Evolutionary conservation across 2,888 invertebrate genomes (phyloP), one percentile per base, ranked within the genome.

Genomic region (Entomobrya multifasciata): DNA sequence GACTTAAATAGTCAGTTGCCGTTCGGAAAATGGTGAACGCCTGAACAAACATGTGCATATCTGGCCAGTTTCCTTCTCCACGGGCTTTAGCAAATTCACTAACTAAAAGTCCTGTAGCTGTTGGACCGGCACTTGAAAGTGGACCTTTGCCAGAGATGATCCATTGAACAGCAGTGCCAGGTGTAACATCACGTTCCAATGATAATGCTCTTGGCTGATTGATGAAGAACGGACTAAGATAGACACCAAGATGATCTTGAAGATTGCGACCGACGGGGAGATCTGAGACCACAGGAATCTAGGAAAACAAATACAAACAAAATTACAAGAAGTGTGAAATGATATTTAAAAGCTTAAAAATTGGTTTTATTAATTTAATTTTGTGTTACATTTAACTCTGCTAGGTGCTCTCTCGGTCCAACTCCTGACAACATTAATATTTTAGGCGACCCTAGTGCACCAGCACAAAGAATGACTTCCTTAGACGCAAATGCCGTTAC

Each of bases 211-310:
- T 47, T 36, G 82, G 20, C 80, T 55, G 90, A 91, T 36, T 86
- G 83, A 88, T 65, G 22, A 87, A 84, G 20, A 90, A 89, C 0
- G 90, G 90, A n/a, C n/a, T n/a, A 20, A 88, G 44, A n/a, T 87
- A 78, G 0, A 83, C 83, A 8, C 22, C 20, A 10, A 86, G 1
- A 30, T 86, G 86, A n/a, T 86, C 86, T 22, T 86, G 79, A 0
- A 86, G 44, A 57, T 79, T 79, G 11, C 60, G 47, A 6, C 86
- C 86, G 0, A 86, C 86, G 1, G 86, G 86, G 3, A 86, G 86
- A 22, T 86, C 85, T 3, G 52, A 8, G 1, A 62, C 15, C 6
- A 86, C 60, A 27, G 70, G 57, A 15, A 86, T 85, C 85, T 85
- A 44, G 11, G 20, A 15, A 55, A 11, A 30, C 1, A 6, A 10